Evolutionary conservation across 2,888 invertebrate genomes (phyloP).

Genomic region (Lithophane socia): DNA sequence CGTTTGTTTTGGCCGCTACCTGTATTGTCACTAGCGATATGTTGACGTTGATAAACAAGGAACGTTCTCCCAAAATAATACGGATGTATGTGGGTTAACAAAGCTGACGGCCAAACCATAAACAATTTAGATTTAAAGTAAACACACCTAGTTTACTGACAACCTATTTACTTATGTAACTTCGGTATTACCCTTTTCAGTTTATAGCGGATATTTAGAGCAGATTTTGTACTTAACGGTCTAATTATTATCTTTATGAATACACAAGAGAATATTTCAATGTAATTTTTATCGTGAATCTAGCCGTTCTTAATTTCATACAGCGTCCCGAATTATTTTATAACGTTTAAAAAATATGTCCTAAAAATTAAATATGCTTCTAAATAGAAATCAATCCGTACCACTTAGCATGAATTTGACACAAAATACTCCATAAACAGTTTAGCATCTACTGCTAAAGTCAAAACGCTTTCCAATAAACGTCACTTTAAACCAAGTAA

Average conservation of each 20-base stretch:
- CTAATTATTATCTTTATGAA: background rate
- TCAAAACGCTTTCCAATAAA: conserved; percentile 26
- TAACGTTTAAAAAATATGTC: background rate
- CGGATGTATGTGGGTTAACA: conserved; percentile 68
- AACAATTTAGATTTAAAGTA: conserved; percentile 61
- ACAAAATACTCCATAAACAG: background rate
- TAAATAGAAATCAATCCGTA: background rate
- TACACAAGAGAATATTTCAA: background rate
- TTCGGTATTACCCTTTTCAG: conserved; percentile 15
- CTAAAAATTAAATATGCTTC: background rate
- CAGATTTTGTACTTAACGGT: background rate
- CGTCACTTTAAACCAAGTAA: conserved; percentile 21
- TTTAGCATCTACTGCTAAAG: background rate
- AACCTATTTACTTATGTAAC: conserved; percentile 32
- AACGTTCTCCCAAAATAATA: conserved; percentile 78
- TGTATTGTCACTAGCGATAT: conserved; percentile 69
- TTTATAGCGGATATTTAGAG: conserved; percentile 8
- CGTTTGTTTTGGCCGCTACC: conserved; percentile 66
- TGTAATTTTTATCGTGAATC: background rate
- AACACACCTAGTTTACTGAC: conserved; percentile 40
- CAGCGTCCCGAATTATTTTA: background rate
- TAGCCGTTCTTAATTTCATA: background rate
- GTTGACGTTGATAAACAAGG: conserved; percentile 75
- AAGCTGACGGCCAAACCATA: conserved; percentile 58
- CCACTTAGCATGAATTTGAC: background rate